Evolutionary conservation across 2,888 invertebrate species (phyloP).

Genomic region (Rhamnusium bicolor): DNA sequence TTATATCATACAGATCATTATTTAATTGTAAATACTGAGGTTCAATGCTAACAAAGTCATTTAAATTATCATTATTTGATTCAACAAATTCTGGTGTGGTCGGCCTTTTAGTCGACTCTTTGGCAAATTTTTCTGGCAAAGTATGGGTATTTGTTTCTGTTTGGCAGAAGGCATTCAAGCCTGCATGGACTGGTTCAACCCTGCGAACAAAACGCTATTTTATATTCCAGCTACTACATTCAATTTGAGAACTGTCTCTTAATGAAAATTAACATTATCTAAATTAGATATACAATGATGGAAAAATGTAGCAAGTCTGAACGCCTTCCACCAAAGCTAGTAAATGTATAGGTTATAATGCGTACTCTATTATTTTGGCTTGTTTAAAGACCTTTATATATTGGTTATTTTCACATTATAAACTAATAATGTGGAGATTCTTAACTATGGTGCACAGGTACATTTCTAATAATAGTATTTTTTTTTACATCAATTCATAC

Average conservation of each 20-base stretch:
- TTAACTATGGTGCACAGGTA: too few species aligned
- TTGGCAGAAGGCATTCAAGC: conserved; percentile 59
- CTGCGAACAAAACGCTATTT: conserved; percentile 34
- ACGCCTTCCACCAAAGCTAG: conserved; percentile 18
- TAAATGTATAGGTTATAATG: background rate
- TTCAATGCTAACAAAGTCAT: conserved; percentile 24
- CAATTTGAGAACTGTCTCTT: background rate
- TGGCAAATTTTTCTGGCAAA: conserved; percentile 14
- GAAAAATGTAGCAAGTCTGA: background rate
- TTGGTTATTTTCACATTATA: background rate
- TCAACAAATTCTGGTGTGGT: conserved; percentile 1
- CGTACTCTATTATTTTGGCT: too few species aligned
- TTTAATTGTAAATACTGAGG: conserved; percentile 32
- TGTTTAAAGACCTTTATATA: too few species aligned
- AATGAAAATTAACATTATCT: background rate
- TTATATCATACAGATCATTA: conserved; percentile 28
- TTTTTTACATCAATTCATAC: too few species aligned
- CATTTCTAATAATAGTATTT: too few species aligned
- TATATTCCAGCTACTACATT: conserved; percentile 4
- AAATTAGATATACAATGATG: background rate
- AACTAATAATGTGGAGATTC: too few species aligned
- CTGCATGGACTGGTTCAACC: conserved; percentile 26
- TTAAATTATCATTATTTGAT: conserved; percentile 1
- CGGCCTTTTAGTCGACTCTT: conserved; percentile 2
- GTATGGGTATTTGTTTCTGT: conserved; percentile 22